These are phyloP conservation scores for Drosophila novamexicana DNA, from an alignment of 1,140 invertebrate species.

Conservation along the genomic window DNA sequence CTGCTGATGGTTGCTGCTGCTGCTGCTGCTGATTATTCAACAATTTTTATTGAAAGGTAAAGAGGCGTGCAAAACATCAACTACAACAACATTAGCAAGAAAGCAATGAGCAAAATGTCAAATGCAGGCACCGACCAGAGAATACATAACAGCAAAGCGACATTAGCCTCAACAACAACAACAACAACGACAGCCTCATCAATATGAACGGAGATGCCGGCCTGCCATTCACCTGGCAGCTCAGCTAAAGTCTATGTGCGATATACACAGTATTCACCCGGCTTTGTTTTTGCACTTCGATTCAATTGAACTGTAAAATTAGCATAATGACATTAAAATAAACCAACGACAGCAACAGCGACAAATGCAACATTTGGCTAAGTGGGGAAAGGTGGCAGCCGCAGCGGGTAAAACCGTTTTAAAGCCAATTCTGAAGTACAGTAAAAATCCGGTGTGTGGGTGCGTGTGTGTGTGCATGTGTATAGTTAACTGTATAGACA, in stretches of 20 bases:
- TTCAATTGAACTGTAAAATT: slow-evolving; percentile 72
- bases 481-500: slow-evolving; percentile 55
- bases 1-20: slow-evolving; percentile 27
- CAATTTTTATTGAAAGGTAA: slow-evolving; percentile 80
- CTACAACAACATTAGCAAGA: slow-evolving; percentile 58
- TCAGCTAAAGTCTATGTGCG: slow-evolving; percentile 21
- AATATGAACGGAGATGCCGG: slow-evolving; percentile 24
- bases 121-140: slow-evolving; percentile 58
- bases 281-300: slow-evolving; percentile 41
- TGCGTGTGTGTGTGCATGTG: slow-evolving; percentile 23
- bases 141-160: slow-evolving; percentile 76
- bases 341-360: slow-evolving; percentile 56
- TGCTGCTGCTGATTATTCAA: slow-evolving; percentile 72
- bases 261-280: slow-evolving; percentile 16
- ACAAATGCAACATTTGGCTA: slow-evolving; percentile 37
- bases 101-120: slow-evolving; percentile 80
- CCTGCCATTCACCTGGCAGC: slow-evolving; percentile 62
- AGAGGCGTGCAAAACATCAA: slow-evolving; percentile 64
- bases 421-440: slow-evolving; percentile 21
- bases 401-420: slow-evolving; percentile 6
- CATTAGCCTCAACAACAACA: slow-evolving; percentile 69
- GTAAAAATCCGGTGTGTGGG: slow-evolving; percentile 16
- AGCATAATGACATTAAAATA: slow-evolving; percentile 82
- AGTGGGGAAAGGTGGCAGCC: slow-evolving; percentile 11
- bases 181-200: slow-evolving; percentile 35